Base-by-base conservation (phyloP, 2,888 invertebrate species). In the Limenitis camilla region DNA sequence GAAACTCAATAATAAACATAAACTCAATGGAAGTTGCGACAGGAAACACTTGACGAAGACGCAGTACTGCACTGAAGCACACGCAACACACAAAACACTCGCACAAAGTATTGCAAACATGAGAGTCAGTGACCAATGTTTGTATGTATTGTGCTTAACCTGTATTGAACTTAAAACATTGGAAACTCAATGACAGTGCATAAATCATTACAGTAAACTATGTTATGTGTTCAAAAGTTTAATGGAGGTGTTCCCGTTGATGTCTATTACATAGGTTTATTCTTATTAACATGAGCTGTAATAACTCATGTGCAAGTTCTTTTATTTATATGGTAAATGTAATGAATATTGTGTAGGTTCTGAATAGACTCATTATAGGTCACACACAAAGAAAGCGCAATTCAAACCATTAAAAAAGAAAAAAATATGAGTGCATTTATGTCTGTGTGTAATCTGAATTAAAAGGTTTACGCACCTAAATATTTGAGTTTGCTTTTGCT, bases 401-500 rank as follows among this genome's bases (percentile, higher is more conserved):
- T 74, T 68, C 78, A 82, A 78, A 74, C 81, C 67, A 64, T 65
- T 55, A 67, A 78, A 80, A 77, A 75, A 71, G n/a, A 69, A 46
- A 59, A 56, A 80, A 81, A 81, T 78, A 73, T 68, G 61, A 59
- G 61, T 65, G 61, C 61, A 62, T 58, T 53, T 69, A 68, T 64
- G 65, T 71, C 63, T 61, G 61, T 61, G 74, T 74, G 69, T 69
- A 60, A 55, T 56, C 59, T 36, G 55, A 56, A 70, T 64, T 66
- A 67, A 57, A 68, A 67, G 65, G 53, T 55, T 53, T 93, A 93
- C 79, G 91, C 92, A 65, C 96, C 95, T 69, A 96, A 81, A 66
- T 92, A 92, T 57, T 92, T 91, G 41, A 96, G 88, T 66, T 92
- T 91, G 63, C 93, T 92, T 60, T 92, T 91, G n/a, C 92, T 91